Base-by-base conservation (phyloP, 2,888 invertebrate species). In the Nephrotoma appendiculata region DNA sequence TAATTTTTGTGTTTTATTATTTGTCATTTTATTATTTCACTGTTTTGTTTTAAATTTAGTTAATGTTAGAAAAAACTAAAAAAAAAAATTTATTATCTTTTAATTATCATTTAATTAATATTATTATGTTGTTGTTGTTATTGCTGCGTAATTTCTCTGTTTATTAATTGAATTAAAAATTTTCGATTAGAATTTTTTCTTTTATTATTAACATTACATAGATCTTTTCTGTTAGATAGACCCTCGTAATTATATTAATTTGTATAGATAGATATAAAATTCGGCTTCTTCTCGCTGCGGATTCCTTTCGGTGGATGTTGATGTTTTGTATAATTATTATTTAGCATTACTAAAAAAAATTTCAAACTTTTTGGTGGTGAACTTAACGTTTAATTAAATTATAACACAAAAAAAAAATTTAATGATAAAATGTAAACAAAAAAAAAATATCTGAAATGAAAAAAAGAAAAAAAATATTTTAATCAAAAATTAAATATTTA, bases 1-100 rank as follows among this genome's bases (percentile, higher is more conserved):
- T 89, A 98, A 94, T 90, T 95, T 93, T 92, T 95, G 95, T 87
- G 94, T 94, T 92, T 94, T 94, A 89, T 93, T 94, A 85, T 85
- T 85, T 85, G 85, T 44, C 85, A 85, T 85, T 85, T 85, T 85
- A 44, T 85, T 71, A 71, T 71, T 71, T 71, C 71, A 71, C 71
- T 71, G 71, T 31, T 71, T 31, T 31, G 9, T 12, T 84, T 84
- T 84, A 84, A 84, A n/a, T 57, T 42, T 42, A 84, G 42, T 84
- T 84, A 42, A 31, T 71, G 11, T 71, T 52, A 19, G 71, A 71
- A 71, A 71, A 15, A 19, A 71, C 31, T 31, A 71, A 52, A 71
- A 71, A 44, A 9, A 9, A 7, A 44, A 44, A 44, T 31, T 31
- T 31, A 71, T 71, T 71, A 71, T 71, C 71, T 71, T 31, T 71